Percentiles rank a stretch among this genome's conserved stretches.
Evolutionary conservation across 2,113 vertebrate genomes (phyloP).

Genomic region (Ceratotherium simum): DNA sequence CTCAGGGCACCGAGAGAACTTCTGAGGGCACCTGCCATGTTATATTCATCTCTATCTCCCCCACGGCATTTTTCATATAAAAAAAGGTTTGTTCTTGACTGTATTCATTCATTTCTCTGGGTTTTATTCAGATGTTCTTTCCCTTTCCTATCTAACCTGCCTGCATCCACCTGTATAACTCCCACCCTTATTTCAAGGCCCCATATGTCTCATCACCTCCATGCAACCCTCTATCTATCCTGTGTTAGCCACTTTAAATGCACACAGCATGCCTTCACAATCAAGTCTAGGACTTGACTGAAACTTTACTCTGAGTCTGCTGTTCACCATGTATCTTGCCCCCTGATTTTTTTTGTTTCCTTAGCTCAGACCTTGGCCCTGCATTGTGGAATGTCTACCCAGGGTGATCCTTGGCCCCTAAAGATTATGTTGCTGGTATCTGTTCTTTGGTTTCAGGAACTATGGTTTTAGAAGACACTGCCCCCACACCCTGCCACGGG

Average conservation of each 20-base stretch:
- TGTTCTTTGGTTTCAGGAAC: constrained; percentile 3
- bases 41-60: not conserved
- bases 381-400: not conserved
- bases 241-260: not conserved
- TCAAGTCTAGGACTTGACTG: not conserved
- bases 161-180: not conserved
- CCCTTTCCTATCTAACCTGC: not conserved
- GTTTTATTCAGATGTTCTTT: not conserved
- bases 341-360: no score
- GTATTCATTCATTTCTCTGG: not conserved
- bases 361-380: not conserved
- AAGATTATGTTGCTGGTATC: not conserved
- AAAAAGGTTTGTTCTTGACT: not conserved
- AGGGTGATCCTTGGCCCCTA: not conserved
- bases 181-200: not conserved
- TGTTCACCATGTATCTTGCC: not conserved
- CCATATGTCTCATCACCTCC: not conserved
- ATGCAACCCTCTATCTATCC: not conserved
- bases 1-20: not conserved
- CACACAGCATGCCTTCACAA: not conserved
- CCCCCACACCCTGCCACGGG: not conserved
- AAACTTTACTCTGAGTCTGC: not conserved
- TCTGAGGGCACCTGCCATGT: not conserved
- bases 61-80: not conserved
- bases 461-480: not conserved